phyloP scores from a whole-genome alignment of 2,797 vertebrate genomes.

The Clamator glandarius region DNA sequence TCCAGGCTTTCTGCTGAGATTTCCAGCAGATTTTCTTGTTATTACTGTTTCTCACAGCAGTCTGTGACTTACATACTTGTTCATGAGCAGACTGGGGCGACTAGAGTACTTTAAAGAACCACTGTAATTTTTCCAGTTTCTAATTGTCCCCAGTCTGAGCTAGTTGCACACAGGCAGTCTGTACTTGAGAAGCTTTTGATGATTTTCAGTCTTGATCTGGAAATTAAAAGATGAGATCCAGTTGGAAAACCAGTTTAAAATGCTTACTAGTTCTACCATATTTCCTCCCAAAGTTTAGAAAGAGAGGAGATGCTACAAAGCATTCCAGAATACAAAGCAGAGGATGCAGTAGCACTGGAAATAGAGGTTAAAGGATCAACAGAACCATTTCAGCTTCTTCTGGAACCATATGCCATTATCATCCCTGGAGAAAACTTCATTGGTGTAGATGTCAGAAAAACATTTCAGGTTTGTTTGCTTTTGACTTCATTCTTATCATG shows the following conservation, averaged over 20 bases:
- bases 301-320: not conserved
- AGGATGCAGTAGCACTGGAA: constrained; percentile 84
- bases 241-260: not conserved
- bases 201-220: not conserved
- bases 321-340: constrained; percentile 30
- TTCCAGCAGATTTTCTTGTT: not conserved
- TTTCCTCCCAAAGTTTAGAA: constrained; percentile 46
- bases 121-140: not conserved
- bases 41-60: not conserved
- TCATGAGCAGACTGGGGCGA: not conserved
- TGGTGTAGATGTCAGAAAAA: constrained; percentile 77
- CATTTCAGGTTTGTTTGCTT: constrained; percentile 82
- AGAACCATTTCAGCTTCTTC: constrained; percentile 83
- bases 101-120: not conserved
- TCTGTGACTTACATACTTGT: not conserved
- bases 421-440: constrained; percentile 88
- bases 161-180: not conserved
- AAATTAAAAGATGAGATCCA: not conserved
- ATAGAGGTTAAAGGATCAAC: constrained; percentile 90
- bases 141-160: not conserved
- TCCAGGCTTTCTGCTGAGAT: not conserved
- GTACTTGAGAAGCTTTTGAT: not conserved
- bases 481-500: not conserved
- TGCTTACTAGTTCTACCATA: not conserved
- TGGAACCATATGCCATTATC: constrained; percentile 89